phyloP scores from a whole-genome alignment of 2,888 invertebrate genomes.

The Cistogaster globosa region DNA sequence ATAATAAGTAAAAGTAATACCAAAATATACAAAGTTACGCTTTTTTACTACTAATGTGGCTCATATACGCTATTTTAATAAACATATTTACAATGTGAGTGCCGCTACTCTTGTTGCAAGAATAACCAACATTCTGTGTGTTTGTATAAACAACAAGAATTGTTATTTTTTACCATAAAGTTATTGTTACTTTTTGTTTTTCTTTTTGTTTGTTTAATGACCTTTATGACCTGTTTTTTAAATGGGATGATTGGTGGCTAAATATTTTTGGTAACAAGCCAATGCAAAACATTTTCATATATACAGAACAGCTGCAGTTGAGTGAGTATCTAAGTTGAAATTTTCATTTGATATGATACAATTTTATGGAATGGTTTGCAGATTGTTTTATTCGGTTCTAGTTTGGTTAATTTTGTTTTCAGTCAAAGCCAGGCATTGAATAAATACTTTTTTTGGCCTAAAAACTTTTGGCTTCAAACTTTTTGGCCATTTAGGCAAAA shows the following conservation, averaged over 20 bases:
- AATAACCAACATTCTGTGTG: conserved; percentile 29
- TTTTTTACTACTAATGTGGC: not conserved
- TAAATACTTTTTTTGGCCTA: conserved; percentile 44
- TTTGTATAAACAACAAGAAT: conserved; percentile 52
- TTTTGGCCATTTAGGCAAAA: conserved; percentile 70
- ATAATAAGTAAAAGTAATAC: not conserved
- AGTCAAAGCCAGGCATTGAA: conserved; percentile 55
- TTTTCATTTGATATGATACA: conserved; percentile 41
- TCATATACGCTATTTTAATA: not conserved
- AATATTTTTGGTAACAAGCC: conserved; percentile 43
- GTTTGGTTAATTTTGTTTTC: conserved; percentile 38
- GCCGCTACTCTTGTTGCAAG: conserved; percentile 30
- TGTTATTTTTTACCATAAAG: no score
- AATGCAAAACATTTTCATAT: not conserved
- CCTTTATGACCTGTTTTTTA: conserved; percentile 70
- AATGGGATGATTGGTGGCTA: conserved; percentile 60
- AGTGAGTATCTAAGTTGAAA: not conserved
- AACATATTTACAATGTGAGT: conserved; percentile 30
- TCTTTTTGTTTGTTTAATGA: conserved; percentile 68
- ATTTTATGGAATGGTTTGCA: conserved; percentile 36
- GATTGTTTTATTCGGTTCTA: conserved; percentile 43
- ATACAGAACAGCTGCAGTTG: not conserved
- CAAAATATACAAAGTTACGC: not conserved
- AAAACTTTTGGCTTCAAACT: conserved; percentile 70
- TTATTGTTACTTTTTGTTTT: conserved; percentile 52